These are phyloP conservation scores for Hydrotaea cyrtoneurina DNA, from an alignment of 2,888 invertebrate genomes.

Conservation along the genomic window DNA sequence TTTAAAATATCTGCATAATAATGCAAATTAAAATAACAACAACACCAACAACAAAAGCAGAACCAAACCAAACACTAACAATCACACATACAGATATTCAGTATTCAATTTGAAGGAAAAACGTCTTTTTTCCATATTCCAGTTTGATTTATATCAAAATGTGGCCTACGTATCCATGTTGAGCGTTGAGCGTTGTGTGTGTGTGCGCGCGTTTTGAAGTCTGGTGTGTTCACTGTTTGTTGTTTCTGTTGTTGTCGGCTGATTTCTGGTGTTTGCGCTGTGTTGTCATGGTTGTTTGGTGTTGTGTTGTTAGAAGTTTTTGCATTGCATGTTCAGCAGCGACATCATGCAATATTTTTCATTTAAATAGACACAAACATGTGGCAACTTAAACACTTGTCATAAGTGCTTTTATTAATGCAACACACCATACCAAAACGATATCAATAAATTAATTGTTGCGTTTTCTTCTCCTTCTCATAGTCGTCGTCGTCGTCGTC, in stretches of 20 bases:
- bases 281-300: not conserved
- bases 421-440: slow-evolving; percentile 50
- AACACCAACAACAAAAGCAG: not conserved
- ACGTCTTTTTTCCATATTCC: slow-evolving; percentile 37
- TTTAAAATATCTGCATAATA: slow-evolving; percentile 38
- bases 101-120: not conserved
- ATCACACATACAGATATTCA: not conserved
- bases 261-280: not conserved
- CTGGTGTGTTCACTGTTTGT: not conserved
- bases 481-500: not conserved
- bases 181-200: no score
- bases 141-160: slow-evolving; percentile 50
- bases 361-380: slow-evolving; percentile 54
- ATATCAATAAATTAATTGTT: slow-evolving; percentile 65
- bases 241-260: not conserved
- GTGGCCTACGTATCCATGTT: slow-evolving; percentile 54
- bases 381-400: slow-evolving; percentile 62
- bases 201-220: not conserved
- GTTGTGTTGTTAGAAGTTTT: not conserved
- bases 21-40: slow-evolving; percentile 21
- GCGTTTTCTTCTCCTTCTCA: slow-evolving; percentile 31
- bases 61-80: not conserved
- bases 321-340: slow-evolving; percentile 46
- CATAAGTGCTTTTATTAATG: slow-evolving; percentile 63
- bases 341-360: slow-evolving; percentile 58